Percentiles rank a stretch among this genome's conserved stretches.
These are phyloP conservation scores for Cantharis nigra DNA, from an alignment of 2,888 invertebrate genomes.

Conservation along the genomic window DNA sequence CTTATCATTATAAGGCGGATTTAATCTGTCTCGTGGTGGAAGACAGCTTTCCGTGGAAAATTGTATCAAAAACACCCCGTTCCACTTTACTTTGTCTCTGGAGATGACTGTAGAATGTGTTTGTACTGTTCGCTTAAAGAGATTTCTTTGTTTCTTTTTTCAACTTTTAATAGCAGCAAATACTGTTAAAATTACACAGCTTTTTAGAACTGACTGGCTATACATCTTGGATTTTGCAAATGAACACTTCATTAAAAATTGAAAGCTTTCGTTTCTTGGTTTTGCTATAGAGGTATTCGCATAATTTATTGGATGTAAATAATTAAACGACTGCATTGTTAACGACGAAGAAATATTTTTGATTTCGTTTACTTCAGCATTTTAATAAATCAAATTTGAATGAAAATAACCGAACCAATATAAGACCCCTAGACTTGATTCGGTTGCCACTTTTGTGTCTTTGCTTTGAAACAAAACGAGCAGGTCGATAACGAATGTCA, in stretches of 20 bases:
- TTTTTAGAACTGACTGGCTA: slow-evolving; percentile 40
- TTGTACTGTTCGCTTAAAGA: slow-evolving; percentile 35
- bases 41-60: slow-evolving; percentile 13
- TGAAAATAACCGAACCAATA: neutral
- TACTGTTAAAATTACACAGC: slow-evolving; percentile 41
- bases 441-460: slow-evolving; percentile 19
- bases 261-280: slow-evolving; percentile 39
- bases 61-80: slow-evolving; percentile 22
- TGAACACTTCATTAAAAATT: slow-evolving; percentile 45
- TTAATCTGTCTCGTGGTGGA: slow-evolving; percentile 28
- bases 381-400: neutral
- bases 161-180: slow-evolving; percentile 40
- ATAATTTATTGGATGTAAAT: neutral
- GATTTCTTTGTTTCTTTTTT: slow-evolving; percentile 35
- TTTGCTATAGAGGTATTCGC: neutral
- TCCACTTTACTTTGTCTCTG: slow-evolving; percentile 26
- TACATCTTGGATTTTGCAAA: slow-evolving; percentile 31
- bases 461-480: slow-evolving; percentile 21
- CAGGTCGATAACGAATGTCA: slow-evolving; percentile 22
- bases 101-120: slow-evolving; percentile 33
- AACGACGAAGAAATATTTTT: neutral
- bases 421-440: slow-evolving; percentile 12
- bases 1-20: slow-evolving; percentile 24
- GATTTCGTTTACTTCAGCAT: neutral
- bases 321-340: neutral